Base-by-base conservation (phyloP, 2,797 vertebrate genomes). In the Spondyliosoma cantharus region DNA sequence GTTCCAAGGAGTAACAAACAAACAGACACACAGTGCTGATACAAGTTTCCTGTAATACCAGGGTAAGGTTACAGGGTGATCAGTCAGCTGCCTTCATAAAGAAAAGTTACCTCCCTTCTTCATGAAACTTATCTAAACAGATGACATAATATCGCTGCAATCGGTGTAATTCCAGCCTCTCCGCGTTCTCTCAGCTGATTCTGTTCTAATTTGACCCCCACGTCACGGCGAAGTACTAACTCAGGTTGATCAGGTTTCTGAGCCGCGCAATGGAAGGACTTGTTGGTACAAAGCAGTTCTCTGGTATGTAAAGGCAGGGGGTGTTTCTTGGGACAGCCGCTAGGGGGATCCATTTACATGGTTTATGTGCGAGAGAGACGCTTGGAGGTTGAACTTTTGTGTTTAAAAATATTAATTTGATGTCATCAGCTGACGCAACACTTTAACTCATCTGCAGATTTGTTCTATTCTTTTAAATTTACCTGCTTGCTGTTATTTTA, bases 201-300 rank as follows among this genome's bases (percentile, higher is more conserved):
- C 29, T 24, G 17, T 46, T 46, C 53, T 24, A 20, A 50, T 61
- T 7, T 52, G 32, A 61, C 27, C 8, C 56, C 56, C 32, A 29
- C 48, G n/a, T 71, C 64, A 67, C 56, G 32, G 61, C 11, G 2
- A 43, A 42, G 5, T 29, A 58, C 68, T 15, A 46, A 2, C 7
- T 46, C 25, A 2, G 48, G n/a, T 56, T 17, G 74, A 48, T 89
- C 81, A 0, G 63, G 69, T 87, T 83, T 82, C 80, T 46, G 46
- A n/a, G 71, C n/a, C 37, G 15, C 1, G 68, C 46, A 64, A 70
- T 61, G 50, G 57, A 72, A 67, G 27, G 56, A 43, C 70, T 57
- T 54, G 71, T 56, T 78, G 67, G 74, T 58, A 3, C 13, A 52
- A 69, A 57, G 24, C 63, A 43, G 72, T 2, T 8, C 32, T 37